Evolutionary conservation across 2,888 invertebrate genomes (phyloP).

Genomic region (Sinhomidia bicolor): DNA sequence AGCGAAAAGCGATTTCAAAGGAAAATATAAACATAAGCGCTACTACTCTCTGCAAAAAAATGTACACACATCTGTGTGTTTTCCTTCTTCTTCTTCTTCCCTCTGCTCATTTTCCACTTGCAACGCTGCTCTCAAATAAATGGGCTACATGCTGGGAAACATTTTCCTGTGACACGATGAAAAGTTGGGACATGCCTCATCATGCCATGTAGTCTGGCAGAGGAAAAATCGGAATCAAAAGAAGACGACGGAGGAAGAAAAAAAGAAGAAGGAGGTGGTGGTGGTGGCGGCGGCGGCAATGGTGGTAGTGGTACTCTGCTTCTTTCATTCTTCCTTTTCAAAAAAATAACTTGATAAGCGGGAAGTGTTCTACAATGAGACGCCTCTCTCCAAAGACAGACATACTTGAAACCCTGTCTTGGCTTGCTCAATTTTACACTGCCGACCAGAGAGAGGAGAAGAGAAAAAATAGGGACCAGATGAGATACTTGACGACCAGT

Average conservation of each 20-base stretch:
- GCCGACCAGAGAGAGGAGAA: conserved; percentile 13
- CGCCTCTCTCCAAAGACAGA: background rate
- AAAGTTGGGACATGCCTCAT: conserved; percentile 71
- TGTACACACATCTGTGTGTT: conserved; percentile 18
- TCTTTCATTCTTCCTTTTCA: conserved; percentile 6
- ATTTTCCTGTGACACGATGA: conserved; percentile 68
- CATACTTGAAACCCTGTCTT: conserved; percentile 26
- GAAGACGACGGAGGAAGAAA: conserved; percentile 2
- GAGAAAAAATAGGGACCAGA: conserved; percentile 31
- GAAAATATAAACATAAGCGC: conserved; percentile 25
- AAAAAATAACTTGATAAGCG: conserved; percentile 34
- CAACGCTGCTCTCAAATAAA: conserved; percentile 33
- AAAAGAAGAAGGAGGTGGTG: too few species aligned
- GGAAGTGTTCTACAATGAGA: conserved; percentile 4
- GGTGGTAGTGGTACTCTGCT: conserved; percentile 30
- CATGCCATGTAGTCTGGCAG: conserved; percentile 60
- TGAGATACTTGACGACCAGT: conserved; percentile 54
- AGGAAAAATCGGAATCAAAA: conserved; percentile 61
- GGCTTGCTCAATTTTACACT: conserved; percentile 39
- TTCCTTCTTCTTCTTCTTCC: background rate
- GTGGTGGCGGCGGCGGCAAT: too few species aligned
- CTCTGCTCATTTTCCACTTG: conserved; percentile 27
- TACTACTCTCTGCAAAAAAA: background rate
- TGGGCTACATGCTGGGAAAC: conserved; percentile 38
- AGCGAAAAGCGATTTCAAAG: conserved; percentile 6